phyloP scores from a whole-genome alignment of 2,113 vertebrate species.

The Rhea pennata region DNA sequence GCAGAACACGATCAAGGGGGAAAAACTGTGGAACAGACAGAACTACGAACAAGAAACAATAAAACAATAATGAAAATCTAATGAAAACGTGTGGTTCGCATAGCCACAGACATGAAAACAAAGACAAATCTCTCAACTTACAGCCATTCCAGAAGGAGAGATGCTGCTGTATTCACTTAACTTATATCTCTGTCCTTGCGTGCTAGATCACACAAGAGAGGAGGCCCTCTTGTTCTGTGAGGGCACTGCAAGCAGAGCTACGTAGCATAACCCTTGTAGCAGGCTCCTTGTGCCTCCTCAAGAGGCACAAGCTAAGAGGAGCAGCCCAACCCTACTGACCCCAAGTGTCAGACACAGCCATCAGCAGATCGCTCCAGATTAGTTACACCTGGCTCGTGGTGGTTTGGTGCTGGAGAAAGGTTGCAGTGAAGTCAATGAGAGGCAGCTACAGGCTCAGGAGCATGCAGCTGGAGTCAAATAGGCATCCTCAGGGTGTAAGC shows the following conservation, averaged over 20 bases:
- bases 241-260: rapidly evolving
- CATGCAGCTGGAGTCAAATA: too few relatives aligned
- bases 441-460: too few relatives aligned
- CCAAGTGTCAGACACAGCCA: neutral
- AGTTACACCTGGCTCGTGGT: neutral
- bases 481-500: neutral
- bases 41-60: neutral
- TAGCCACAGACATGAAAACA: neutral
- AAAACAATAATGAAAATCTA: neutral
- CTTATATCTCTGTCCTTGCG: neutral
- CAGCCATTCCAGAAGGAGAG: neutral
- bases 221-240: too few relatives aligned
- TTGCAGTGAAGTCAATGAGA: too few relatives aligned
- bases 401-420: neutral
- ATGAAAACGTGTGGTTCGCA: neutral
- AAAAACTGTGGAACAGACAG: neutral
- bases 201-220: neutral
- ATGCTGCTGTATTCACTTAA: neutral
- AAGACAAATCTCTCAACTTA: neutral
- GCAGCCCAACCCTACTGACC: neutral
- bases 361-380: neutral
- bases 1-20: neutral
- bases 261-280: neutral
- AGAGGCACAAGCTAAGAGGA: neutral
- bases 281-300: rapidly evolving